These are phyloP conservation scores for Mesocentrotus franciscanus DNA, from an alignment of 53 echinoderm and acorn worm species.

Conservation along the genomic window DNA sequence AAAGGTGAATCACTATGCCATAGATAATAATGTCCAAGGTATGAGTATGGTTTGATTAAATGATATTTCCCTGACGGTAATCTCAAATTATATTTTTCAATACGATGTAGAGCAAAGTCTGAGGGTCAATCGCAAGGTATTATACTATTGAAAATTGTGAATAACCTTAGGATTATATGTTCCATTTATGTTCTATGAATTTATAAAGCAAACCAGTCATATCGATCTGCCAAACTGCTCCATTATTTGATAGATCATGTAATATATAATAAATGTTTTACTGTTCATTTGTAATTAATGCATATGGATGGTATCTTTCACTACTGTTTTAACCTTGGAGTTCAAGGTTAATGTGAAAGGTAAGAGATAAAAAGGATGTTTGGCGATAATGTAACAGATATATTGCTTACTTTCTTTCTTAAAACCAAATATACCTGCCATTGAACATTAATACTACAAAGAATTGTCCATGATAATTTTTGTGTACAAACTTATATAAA, in stretches of 20 bases:
- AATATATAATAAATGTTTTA: background rate
- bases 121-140: background rate
- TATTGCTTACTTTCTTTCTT: background rate
- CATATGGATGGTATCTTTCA: background rate
- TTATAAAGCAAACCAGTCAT: background rate
- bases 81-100: background rate
- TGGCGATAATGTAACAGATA: no score
- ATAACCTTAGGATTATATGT: background rate
- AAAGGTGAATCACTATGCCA: slow-evolving; percentile 11
- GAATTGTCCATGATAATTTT: background rate
- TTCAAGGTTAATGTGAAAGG: background rate
- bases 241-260: background rate
- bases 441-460: background rate
- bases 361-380: background rate
- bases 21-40: background rate
- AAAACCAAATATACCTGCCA: background rate
- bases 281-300: background rate
- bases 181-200: background rate
- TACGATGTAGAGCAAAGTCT: background rate
- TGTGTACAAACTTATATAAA: background rate
- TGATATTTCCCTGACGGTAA: background rate
- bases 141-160: background rate
- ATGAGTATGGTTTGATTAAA: background rate
- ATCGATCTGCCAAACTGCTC: background rate
- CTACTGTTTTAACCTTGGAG: background rate